phyloP scores from a whole-genome alignment of 2,113 vertebrate genomes.

The Aplodontia rufa region DNA sequence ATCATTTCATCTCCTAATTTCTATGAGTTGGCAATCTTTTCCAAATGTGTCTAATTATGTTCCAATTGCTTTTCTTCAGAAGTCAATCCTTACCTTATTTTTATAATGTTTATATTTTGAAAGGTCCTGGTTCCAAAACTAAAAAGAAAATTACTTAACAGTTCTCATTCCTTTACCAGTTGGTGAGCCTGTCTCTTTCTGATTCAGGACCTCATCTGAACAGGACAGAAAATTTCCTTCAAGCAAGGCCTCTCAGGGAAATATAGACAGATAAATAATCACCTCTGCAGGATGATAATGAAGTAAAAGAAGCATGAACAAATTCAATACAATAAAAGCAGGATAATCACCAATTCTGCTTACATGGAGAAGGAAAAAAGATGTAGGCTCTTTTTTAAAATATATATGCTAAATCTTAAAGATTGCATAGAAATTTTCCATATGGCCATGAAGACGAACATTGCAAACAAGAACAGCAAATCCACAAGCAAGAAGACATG shows the following conservation, averaged over 20 bases:
- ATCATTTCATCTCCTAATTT: background rate
- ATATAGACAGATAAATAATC: background rate
- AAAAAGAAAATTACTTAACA: background rate
- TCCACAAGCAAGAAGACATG: background rate
- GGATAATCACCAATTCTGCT: background rate
- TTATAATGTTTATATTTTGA: background rate
- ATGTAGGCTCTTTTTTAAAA: background rate
- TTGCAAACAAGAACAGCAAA: background rate
- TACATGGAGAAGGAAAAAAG: background rate
- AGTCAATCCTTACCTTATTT: background rate
- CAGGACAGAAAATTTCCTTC: background rate
- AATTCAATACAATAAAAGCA: background rate
- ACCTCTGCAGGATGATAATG: background rate
- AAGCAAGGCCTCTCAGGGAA: background rate
- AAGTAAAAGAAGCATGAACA: background rate
- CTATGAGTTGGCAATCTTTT: background rate
- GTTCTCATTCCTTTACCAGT: background rate
- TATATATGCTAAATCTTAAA: background rate
- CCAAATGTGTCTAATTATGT: background rate
- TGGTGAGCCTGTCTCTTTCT: background rate
- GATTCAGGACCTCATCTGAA: background rate
- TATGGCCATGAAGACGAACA: background rate
- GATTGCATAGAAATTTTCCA: background rate
- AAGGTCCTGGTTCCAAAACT: background rate
- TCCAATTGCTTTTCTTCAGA: constrained; percentile 6